Base-by-base conservation (phyloP, 2,888 invertebrate genomes). In the Phyllotreta striolata region DNA sequence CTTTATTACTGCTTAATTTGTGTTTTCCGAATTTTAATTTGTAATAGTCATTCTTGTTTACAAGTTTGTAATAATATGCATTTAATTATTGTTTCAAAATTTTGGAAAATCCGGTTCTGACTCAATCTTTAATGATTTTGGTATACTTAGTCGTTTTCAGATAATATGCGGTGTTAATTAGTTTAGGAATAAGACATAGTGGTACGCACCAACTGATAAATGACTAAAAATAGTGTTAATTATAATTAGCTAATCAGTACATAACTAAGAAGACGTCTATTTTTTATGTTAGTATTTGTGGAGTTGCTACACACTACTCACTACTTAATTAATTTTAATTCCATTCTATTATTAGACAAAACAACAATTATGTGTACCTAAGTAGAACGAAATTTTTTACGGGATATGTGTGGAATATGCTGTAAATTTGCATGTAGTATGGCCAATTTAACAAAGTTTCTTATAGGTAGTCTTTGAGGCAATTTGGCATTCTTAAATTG, bases 401-500 rank as follows among this genome's bases (percentile, higher is more conserved):
- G 24, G 24, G 24, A 24, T 4, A 24, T 24, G 24, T 24, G 24
- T 24, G 24, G 4, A 24, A 4, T 24, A 24, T 24, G 24, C 4
- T 24, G 24, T 24, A 6, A 44, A 44, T 44, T 44, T 44, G 14
- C 9, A 24, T 24, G 24, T 24, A 10, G 34, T 47, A 47, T 10
- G 47, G 47, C 47, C 47, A 47, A 47, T 47, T 47, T 47, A 47
- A 47, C 47, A 47, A 47, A 8, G 8, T 47, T 47, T 47, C 34
- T 24, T 47, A 14, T 14, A 6, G 14, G 14, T 13, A 44, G 1
- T 12, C 6, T 44, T 13, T n/a, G 14, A 12, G 9, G 5, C 14
- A 6, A 44, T 47, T 47, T 47, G 47, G 47, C 47, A 47, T 14
- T 47, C 47, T 47, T 47, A 47, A 47, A 47, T 47, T 9, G 1